phyloP scores from a whole-genome alignment of 2,113 vertebrate species.

The Chlamydotis undulata region DNA sequence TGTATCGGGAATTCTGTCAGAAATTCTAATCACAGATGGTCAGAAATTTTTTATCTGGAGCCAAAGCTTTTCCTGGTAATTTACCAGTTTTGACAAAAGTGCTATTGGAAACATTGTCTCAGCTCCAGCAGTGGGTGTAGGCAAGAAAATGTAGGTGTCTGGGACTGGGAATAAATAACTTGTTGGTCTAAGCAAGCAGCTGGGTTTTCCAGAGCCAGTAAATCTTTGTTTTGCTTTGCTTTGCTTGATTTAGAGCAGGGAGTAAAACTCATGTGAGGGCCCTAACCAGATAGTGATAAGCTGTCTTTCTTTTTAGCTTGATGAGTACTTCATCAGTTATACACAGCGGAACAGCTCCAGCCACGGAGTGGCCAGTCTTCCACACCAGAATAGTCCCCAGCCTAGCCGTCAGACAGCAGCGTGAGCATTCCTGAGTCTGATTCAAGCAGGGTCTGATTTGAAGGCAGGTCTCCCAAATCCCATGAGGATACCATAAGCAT shows the following conservation, averaged over 20 bases:
- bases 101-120: neutral
- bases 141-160: conserved; percentile 28
- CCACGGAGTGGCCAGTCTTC: neutral
- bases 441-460: neutral
- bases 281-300: conserved; percentile 9
- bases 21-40: conserved; percentile 13
- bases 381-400: conserved; percentile 16
- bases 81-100: neutral
- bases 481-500: neutral
- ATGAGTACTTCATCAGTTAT: conserved; percentile 9
- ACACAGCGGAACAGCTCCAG: neutral
- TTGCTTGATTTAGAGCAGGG: conserved; percentile 7
- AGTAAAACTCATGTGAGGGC: neutral
- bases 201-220: neutral
- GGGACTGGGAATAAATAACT: conserved; percentile 11
- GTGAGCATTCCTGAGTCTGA: neutral
- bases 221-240: neutral
- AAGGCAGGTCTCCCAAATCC: conserved; percentile 21
- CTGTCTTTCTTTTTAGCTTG: conserved; percentile 36
- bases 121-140: neutral
- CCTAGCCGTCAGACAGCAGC: neutral
- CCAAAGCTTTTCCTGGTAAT: conserved; percentile 16
- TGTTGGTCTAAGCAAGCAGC: neutral
- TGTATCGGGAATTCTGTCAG: neutral
- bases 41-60: neutral